phyloP scores from a whole-genome alignment of 2,797 vertebrate species.

The Cercopithecus petaurista region DNA sequence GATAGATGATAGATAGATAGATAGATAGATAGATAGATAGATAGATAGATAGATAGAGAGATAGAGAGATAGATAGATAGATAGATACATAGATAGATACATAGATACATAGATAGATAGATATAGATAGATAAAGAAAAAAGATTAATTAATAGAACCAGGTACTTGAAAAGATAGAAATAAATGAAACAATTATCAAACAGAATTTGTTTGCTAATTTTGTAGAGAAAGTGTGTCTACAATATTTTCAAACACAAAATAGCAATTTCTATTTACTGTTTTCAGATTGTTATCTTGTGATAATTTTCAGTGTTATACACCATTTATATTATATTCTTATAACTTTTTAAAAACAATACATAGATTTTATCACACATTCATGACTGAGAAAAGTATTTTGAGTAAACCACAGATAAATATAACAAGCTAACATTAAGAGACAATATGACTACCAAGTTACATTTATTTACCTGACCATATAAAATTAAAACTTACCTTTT shows the following conservation, averaged over 20 bases:
- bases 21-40: background rate
- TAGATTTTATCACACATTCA: background rate
- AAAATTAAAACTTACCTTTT: conserved; percentile 70
- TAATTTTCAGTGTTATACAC: background rate
- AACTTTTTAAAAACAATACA: background rate
- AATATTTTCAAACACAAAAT: background rate
- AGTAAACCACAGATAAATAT: conserved; percentile 33
- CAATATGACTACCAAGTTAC: conserved; percentile 61
- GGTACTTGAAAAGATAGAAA: background rate
- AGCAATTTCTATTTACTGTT: background rate
- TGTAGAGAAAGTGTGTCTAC: background rate
- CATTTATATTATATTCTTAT: background rate
- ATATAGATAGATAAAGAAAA: background rate
- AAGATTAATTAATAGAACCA: background rate
- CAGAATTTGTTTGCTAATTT: background rate
- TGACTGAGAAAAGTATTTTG: background rate
- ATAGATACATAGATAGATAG: too few relatives aligned
- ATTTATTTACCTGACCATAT: conserved; percentile 68
- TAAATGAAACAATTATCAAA: background rate
- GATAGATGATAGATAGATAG: background rate
- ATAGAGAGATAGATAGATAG: too few relatives aligned
- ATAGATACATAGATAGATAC: too few relatives aligned
- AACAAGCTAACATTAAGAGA: conserved; percentile 31
- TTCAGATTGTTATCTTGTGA: background rate
- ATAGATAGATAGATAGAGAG: too few relatives aligned